A percentile compares a stretch with the other conserved stretches of the same genome.
These are phyloP conservation scores for Onychorhynchus coronatus DNA, from an alignment of 2,113 vertebrate species.

Conservation along the genomic window DNA sequence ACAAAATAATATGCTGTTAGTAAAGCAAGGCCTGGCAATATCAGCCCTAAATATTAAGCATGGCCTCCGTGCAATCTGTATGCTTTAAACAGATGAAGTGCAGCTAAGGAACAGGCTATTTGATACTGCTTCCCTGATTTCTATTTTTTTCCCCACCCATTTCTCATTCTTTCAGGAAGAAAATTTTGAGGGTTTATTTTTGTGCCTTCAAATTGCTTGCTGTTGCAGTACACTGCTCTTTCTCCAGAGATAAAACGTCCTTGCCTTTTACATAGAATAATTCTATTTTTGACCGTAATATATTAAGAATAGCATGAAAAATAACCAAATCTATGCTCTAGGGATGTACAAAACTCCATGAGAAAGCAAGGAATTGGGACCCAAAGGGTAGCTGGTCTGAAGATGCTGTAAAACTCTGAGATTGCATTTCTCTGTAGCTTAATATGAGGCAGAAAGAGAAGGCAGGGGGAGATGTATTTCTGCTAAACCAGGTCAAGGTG, in stretches of 20 bases:
- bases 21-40: neutral
- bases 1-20: neutral
- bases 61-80: neutral
- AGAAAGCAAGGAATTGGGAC: neutral
- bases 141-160: neutral
- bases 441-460: neutral
- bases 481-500: constrained; percentile 40
- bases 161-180: neutral
- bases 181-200: constrained; percentile 40
- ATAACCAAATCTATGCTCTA: neutral
- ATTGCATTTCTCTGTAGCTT: neutral
- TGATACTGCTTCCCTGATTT: neutral
- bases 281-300: constrained; percentile 39
- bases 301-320: constrained; percentile 28
- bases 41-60: neutral
- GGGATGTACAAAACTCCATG: constrained; percentile 20
- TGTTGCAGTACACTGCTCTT: neutral
- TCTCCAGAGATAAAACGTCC: neutral
- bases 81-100: neutral
- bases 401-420: neutral
- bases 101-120: neutral
- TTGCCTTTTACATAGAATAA: constrained; percentile 17
- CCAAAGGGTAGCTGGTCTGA: neutral
- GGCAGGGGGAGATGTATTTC: neutral
- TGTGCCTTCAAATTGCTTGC: constrained; percentile 1